phyloP scores from a whole-genome alignment of 1,140 invertebrate species.

The Formica exsecta region DNA sequence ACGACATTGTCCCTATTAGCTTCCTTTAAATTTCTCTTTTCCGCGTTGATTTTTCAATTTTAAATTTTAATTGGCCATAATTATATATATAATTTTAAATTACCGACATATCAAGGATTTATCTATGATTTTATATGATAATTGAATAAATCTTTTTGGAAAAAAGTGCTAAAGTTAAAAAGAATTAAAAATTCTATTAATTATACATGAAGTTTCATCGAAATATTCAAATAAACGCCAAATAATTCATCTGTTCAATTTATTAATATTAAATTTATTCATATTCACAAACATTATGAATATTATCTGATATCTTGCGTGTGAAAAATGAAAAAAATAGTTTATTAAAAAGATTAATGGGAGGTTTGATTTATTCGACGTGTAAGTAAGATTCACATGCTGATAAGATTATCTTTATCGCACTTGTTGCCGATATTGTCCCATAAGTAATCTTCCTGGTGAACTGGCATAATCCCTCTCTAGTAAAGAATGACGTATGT shows the following conservation, averaged over 20 bases:
- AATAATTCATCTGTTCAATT: background rate
- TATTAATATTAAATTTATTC: background rate
- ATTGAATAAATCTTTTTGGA: background rate
- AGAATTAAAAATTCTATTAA: background rate
- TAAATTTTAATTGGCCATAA: background rate
- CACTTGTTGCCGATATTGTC: no score
- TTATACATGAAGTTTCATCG: background rate
- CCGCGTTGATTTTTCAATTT: background rate
- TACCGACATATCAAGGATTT: background rate
- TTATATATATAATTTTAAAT: background rate
- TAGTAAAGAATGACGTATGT: slow-evolving; percentile 26
- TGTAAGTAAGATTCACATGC: background rate
- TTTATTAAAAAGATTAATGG: slow-evolving; percentile 15
- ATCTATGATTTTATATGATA: background rate
- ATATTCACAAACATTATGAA: background rate
- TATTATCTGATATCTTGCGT: background rate
- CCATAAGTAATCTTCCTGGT: slow-evolving; percentile 1
- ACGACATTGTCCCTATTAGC: background rate
- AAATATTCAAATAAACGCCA: background rate
- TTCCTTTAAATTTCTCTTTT: background rate
- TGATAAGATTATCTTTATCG: slow-evolving; percentile 68
- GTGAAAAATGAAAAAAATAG: background rate
- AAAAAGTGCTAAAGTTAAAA: background rate
- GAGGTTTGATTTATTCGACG: background rate
- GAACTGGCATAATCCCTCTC: slow-evolving; percentile 31